Evolutionary conservation across 2,113 vertebrate genomes (phyloP).

Genomic region (Amia ocellicauda): DNA sequence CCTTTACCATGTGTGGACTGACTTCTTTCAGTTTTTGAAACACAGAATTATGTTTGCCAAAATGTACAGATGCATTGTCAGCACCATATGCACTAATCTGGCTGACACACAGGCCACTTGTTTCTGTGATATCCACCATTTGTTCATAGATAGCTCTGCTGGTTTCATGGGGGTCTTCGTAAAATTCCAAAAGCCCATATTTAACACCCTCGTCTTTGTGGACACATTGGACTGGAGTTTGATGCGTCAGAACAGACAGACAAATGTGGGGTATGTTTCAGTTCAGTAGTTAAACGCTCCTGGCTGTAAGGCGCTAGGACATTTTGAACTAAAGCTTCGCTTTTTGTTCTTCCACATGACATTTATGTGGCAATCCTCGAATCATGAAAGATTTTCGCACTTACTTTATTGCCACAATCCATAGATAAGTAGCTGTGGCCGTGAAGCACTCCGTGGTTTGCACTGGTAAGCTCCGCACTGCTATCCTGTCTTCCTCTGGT

Average conservation of each 20-base stretch:
- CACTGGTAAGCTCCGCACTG: not conserved
- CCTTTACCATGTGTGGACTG: not conserved
- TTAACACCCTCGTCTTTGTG: not conserved
- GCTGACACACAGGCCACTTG: not conserved
- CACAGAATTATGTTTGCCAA: not conserved
- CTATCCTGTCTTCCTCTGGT: not conserved
- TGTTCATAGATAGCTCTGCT: not conserved
- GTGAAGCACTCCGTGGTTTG: slow-evolving; percentile 6
- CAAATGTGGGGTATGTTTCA: not conserved
- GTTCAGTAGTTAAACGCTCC: slow-evolving; percentile 5
- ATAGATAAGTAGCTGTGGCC: slow-evolving; percentile 20
- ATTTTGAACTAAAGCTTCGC: slow-evolving; percentile 19
- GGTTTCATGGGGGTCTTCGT: not conserved
- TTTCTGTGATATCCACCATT: not conserved
- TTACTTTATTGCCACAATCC: slow-evolving; percentile 18
- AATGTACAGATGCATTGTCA: slow-evolving; percentile 7
- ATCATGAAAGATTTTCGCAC: slow-evolving; percentile 16
- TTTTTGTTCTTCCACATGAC: slow-evolving; percentile 19
- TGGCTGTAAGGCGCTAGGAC: slow-evolving; percentile 21
- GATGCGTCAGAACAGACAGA: slow-evolving; percentile 11
- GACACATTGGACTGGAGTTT: slow-evolving; percentile 8
- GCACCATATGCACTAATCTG: not conserved
- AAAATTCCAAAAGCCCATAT: slow-evolving; percentile 4
- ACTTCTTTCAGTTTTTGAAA: not conserved
- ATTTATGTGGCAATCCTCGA: slow-evolving; percentile 15